Evolutionary conservation across 37 sponge, comb jelly and placozoan genomes (phyloP).

Genomic region (Beroe forskalii): DNA sequence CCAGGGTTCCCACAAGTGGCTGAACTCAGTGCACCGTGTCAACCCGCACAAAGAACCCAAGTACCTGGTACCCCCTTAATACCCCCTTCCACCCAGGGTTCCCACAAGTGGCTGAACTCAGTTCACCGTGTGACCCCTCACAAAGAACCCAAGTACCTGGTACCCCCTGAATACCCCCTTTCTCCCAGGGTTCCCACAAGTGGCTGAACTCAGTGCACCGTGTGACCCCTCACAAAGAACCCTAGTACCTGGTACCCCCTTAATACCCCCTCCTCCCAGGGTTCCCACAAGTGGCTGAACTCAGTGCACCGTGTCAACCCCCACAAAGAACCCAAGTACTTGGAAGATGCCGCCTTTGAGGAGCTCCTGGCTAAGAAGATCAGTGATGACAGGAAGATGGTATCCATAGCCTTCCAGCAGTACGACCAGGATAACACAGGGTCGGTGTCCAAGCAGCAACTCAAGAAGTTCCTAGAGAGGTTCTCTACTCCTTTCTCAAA

Average conservation of each 20-base stretch:
- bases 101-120: slow-evolving; percentile 63
- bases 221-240: no score
- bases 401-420: slow-evolving; percentile 16
- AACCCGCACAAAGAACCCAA: background rate
- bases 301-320: slow-evolving; percentile 47
- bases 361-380: slow-evolving; percentile 44
- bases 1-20: slow-evolving; percentile 29
- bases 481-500: slow-evolving; percentile 28
- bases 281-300: slow-evolving; percentile 45
- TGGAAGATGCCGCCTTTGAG: slow-evolving; percentile 30
- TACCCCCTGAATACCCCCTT: background rate
- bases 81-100: no score
- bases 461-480: slow-evolving; percentile 47
- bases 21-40: slow-evolving; percentile 39
- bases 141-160: slow-evolving; percentile 18
- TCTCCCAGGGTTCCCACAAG: no score
- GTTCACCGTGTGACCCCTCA: slow-evolving; percentile 7
- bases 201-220: no score
- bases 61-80: background rate
- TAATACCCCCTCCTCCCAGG: no score
- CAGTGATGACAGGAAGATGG: slow-evolving; percentile 44
- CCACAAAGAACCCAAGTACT: background rate
- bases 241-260: no score
- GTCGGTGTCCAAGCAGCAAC: slow-evolving; percentile 4
- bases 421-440: slow-evolving; percentile 46